Base-by-base conservation (phyloP, 2,113 vertebrate species). In the Tychaedon coryphoeus region DNA sequence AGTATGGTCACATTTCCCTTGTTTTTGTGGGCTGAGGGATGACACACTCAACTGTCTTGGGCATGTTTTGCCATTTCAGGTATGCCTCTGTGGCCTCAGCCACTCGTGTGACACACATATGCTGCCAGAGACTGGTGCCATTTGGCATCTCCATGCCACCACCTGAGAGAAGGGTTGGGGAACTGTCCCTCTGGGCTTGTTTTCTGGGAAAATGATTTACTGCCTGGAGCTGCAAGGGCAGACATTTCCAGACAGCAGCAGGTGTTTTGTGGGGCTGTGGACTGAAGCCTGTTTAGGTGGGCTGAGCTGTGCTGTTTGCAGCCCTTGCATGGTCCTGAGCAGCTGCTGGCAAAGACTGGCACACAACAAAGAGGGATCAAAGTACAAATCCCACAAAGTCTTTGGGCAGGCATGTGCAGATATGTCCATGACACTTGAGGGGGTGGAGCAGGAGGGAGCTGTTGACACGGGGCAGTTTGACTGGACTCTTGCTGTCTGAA, bases 301-400 rank as follows among this genome's bases (percentile, higher is more conserved):
- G 17, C 45, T 33, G 19, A 43, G 23, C 22, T 0, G 0, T 1
- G 3, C 12, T 64, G 3, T 50, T 74, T 54, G 57, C 28, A 42
- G 47, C 7, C 26, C 24, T 20, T 7, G 6, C 8, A 22, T 0
- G 1, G 28, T 51, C 22, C 28, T 1, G 1, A 23, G 57, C 0
- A 8, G 15, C 11, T 34, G 40, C 29, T 42, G 31, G 42, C 14
- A 69, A 36, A 75, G 29, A 75, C 14, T 9, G 40, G 24, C 40
- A 40, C 43, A 51, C 0, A 5, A 47, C 29, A 54, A 64, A 78
- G 43, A 61, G 4, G 2, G 9, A 26, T 29, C 29, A 47, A 74
- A 42, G 9, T 8, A 29, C 10, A 65, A 58, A 34, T 23, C 29
- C 16, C 23, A 14, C 20, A 17, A 3, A 47, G 5, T 16, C 36